These are phyloP conservation scores for Sceloporus tristichus DNA, from an alignment of 2,113 vertebrate genomes.

Conservation along the genomic window DNA sequence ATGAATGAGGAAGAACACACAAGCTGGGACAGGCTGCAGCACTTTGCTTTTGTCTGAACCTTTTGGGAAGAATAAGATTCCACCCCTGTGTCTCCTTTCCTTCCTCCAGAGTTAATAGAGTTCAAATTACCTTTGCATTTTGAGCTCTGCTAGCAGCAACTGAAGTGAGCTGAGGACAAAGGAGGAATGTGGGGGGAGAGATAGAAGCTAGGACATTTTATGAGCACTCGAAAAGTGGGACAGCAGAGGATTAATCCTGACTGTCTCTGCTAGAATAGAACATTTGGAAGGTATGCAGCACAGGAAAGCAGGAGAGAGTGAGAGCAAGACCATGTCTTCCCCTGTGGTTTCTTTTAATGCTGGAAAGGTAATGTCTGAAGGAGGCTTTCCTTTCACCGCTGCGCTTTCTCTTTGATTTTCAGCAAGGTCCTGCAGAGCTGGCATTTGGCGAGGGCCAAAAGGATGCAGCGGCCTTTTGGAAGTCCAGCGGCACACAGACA, in stretches of 20 bases:
- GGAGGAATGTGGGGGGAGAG: background rate
- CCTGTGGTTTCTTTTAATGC: rapidly evolving
- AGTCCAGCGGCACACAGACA: constrained; percentile 67
- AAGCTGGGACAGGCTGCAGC: no score
- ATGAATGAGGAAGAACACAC: no score
- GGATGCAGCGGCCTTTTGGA: constrained; percentile 63
- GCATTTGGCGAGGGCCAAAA: constrained; percentile 24
- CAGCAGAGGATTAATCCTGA: no score
- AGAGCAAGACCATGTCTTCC: background rate
- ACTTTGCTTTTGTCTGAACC: no score
- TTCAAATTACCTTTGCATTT: no score
- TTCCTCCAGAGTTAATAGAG: no score
- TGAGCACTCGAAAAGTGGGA: background rate
- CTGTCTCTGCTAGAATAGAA: no score
- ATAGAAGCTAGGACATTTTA: no score
- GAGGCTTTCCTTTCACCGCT: background rate
- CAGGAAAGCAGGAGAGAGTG: background rate
- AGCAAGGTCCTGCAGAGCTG: constrained; percentile 77
- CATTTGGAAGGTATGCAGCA: background rate
- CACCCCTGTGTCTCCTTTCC: no score
- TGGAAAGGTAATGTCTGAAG: background rate
- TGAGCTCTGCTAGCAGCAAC: no score
- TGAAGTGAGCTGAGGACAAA: no score
- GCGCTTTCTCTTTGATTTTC: constrained; percentile 26
- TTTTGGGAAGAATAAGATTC: no score